Base-by-base conservation (phyloP, 2,113 vertebrate genomes). In the Caranx melampygus region DNA sequence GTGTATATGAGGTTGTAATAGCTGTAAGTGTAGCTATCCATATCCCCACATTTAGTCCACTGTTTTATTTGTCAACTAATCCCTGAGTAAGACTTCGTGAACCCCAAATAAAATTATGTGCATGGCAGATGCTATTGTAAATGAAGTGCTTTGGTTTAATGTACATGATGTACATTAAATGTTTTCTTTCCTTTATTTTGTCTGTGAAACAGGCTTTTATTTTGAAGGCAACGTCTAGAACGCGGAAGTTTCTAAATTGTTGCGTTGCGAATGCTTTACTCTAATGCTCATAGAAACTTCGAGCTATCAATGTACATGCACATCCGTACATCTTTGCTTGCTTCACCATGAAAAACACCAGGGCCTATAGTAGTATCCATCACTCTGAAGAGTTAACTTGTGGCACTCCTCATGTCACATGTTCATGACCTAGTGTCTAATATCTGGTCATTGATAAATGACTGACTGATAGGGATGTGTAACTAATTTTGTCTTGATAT, bases 221-320 rank as follows among this genome's bases (percentile, higher is more conserved):
- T 89, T 72, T 88, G 84, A 85, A 91, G 35, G 45, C 18, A 12
- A 2, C 1, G 37, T 11, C 31, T 40, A 3, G 2, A 21, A 75
- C 33, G 40, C 40, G 72, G 81, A 80, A 1, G 12, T 72, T 33
- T 12, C 0, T 11, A 0, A 35, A 20, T 40, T 44, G 10, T 62
- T 35, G 4, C 1, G 51, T 61, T 18, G 12, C 12, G 3, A 0
- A 8, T 4, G 10, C 70, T 82, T 81, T 59, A 72, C 35, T 57
- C 21, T 81, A 64, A 78, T 71, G 81, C 54, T 35, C 47, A 61
- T 58, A 18, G 79, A 86, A 85, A 88, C 67, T 72, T 81, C 58
- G 12, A 77, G 31, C 60, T 57, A 76, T 74, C 52, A 58, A 26
- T 58, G 64, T 61, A 34, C 69, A 77, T 77, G 72, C 70, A 18